Evolutionary conservation across 2,797 vertebrate genomes (phyloP), one percentile per base, ranked within the genome.

Genomic region (Labeo calbasu): DNA sequence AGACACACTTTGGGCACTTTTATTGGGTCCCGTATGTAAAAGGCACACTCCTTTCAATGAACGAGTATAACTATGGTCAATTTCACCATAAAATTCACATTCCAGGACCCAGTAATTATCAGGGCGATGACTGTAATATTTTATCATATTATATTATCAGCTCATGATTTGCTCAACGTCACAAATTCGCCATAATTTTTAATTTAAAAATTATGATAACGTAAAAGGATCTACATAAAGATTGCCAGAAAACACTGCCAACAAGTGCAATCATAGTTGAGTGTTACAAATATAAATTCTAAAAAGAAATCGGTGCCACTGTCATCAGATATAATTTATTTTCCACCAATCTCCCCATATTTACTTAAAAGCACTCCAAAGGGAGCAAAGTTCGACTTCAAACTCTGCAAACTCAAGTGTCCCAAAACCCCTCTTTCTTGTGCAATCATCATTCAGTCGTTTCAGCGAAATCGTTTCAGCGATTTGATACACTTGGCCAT

Each of bases 271-370:
- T 79, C 48, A 53, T 79, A 86, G 55, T 73, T 81, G 14, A 85
- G 77, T 68, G 77, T 81, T 84, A 84, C 70, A 87, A 69, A 84
- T 79, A 86, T 55, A 81, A 84, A 84, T 84, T 81, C 81, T 82
- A 82, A 87, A 84, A 88, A 40, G 11, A 73, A 85, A 86, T 85
- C 68, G 2, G 40, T 77, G 82, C 84, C 63, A 76, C 82, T 81
- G 59, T 83, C 81, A 88, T 87, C 46, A 75, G n/a, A 84, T 82
- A 86, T 72, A 53, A 68, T 76, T 43, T 40, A 77, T 65, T 51
- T 77, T 66, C 71, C 17, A 81, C 53, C 40, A n/a, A 77, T 71
- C 55, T 32, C 5, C 46, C 8, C 48, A 32, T 72, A 43, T 85
- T 86, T 80, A 72, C 53, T 79, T 83, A 86, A 85, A 86, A 66